Evolutionary conservation across 2,113 vertebrate genomes (phyloP), one percentile per base, ranked within the genome.

Genomic region (Scomber japonicus): DNA sequence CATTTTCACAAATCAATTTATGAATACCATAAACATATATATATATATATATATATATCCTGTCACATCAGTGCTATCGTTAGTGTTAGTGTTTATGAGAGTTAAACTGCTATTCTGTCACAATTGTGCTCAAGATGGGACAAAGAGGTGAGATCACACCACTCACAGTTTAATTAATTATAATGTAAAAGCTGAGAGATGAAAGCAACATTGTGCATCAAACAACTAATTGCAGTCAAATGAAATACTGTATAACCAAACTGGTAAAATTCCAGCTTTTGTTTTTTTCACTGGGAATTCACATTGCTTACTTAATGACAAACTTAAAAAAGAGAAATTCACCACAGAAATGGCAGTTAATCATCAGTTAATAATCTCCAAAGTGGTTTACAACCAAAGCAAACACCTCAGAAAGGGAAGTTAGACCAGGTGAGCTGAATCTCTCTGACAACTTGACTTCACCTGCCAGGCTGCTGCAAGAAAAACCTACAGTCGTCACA

Each of bases 341-440:
- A 5, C 31, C 31, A 31, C 3, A 31, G 6, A 31, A 31, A 31
- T 35, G 31, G 6, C 24, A 27, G 24, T 40, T 40, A 40, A 40
- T 40, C 35, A 40, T 40, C 8, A 40, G 8, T 40, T 40, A 40
- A 40, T 40, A 40, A 40, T 40, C 35, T 40, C 7, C 35, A 40
- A 40, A 40, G 35, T 40, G 35, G 35, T 40, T 40, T 40, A 40
- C 35, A 40, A 40, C 35, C 6, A 40, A 7, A 40, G 35, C 2
- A 40, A 40, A 40, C 35, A 40, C 8, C 6, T 40, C 24, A 27
- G 24, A 27, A 27, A 27, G 21, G 17, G 17, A 24, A 67, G 64
- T 67, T 35, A 30, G 64, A 51, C 64, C 30, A 67, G 64, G 45
- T 67, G 49, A 67, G 49, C 21, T 3, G 24, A 16, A 67, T 35